Evolutionary conservation across 2,113 vertebrate species (phyloP).

Genomic region (Brachyhypopomus occidentalis): DNA sequence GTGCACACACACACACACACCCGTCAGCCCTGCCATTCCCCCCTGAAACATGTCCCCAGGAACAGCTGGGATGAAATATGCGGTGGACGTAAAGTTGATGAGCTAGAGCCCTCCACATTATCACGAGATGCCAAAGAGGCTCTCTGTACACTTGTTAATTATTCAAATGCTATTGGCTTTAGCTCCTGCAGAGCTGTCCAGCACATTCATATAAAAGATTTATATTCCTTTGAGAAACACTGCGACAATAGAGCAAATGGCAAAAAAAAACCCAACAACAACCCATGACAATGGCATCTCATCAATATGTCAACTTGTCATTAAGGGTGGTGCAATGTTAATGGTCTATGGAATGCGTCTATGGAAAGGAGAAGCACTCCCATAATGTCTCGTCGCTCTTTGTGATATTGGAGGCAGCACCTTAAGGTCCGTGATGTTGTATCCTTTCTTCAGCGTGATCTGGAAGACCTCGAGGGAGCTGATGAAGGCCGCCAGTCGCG

Average conservation of each 20-base stretch:
- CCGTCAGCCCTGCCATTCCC: slow-evolving; percentile 12
- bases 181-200: background rate
- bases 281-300: background rate
- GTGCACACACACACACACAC: slow-evolving; percentile 36
- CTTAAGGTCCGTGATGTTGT: slow-evolving; percentile 88
- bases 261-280: background rate
- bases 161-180: slow-evolving; percentile 9
- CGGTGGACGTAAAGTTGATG: slow-evolving; percentile 23
- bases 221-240: slow-evolving; percentile 7
- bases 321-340: background rate
- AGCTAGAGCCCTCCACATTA: slow-evolving; percentile 14
- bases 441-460: slow-evolving; percentile 89
- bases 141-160: slow-evolving; percentile 20
- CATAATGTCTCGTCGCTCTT: background rate
- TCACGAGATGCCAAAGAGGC: slow-evolving; percentile 26
- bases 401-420: slow-evolving; percentile 62
- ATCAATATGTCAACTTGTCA: background rate
- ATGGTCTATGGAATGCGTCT: background rate
- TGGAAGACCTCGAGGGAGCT: slow-evolving; percentile 93
- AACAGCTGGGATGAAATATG: slow-evolving; percentile 26
- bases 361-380: background rate
- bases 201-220: slow-evolving; percentile 5
- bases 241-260: background rate
- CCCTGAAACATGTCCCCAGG: background rate
- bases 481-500: slow-evolving; percentile 93